Percentiles rank a stretch among this genome's conserved stretches.
phyloP scores from a whole-genome alignment of 2,888 invertebrate species.

The Asteroscopus sphinx region DNA sequence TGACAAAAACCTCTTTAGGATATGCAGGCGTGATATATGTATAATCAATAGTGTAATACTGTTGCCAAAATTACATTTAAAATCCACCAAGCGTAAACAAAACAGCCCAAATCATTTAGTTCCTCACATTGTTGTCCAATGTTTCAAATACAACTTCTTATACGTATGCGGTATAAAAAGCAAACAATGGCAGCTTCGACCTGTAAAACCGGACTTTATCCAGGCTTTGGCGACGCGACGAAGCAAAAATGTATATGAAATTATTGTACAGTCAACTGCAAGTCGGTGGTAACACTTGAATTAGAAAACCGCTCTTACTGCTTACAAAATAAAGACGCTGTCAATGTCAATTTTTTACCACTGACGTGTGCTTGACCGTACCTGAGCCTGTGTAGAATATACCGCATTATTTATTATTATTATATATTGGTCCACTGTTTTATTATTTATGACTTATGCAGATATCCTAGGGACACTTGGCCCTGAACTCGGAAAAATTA shows the following conservation, averaged over 20 bases:
- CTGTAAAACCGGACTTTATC: conserved; percentile 53
- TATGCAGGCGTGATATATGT: neutral
- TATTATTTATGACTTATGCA: conserved; percentile 38
- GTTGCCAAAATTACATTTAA: neutral
- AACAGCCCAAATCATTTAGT: conserved; percentile 25
- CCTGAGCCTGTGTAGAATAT: conserved; percentile 14
- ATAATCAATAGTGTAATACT: neutral
- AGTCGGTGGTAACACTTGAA: no score
- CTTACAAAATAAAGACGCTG: no score
- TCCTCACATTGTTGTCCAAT: conserved; percentile 40
- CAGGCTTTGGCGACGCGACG: conserved; percentile 31
- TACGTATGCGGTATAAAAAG: conserved; percentile 45
- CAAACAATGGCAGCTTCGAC: conserved; percentile 53
- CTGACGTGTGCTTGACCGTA: no score
- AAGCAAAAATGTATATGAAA: conserved; percentile 38
- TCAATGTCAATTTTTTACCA: no score
- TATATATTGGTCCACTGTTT: conserved; percentile 20
- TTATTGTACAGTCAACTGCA: no score
- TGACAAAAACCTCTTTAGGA: no score
- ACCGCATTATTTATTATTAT: conserved; percentile 43
- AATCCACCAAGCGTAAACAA: conserved; percentile 24
- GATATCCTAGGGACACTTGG: conserved; percentile 10
- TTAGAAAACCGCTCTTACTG: no score
- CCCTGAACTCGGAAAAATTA: neutral
- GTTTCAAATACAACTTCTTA: conserved; percentile 27